phyloP scores from a whole-genome alignment of 2,797 vertebrate genomes.

The Acipenser transmontanus region DNA sequence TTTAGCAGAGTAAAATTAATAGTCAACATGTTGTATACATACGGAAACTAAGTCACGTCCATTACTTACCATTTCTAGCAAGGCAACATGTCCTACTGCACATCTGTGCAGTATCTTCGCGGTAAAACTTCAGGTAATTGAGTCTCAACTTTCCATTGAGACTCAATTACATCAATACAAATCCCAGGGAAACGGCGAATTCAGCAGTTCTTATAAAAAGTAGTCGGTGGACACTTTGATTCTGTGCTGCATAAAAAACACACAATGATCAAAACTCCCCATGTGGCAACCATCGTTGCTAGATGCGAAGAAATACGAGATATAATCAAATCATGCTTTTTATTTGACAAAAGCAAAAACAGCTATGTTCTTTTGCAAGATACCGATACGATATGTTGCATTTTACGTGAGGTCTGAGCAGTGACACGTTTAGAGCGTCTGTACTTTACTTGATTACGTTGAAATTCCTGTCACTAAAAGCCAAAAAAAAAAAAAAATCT shows the following conservation, averaged over 20 bases:
- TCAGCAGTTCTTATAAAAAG: slow-evolving; percentile 88
- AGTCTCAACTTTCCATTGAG: slow-evolving; percentile 75
- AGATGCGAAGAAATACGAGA: neutral
- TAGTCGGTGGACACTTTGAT: slow-evolving; percentile 69
- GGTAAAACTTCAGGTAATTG: slow-evolving; percentile 65
- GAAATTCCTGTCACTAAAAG: no score
- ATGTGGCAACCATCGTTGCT: slow-evolving; percentile 59
- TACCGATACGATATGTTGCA: no score
- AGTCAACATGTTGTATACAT: no score
- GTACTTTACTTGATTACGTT: no score
- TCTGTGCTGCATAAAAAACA: slow-evolving; percentile 39
- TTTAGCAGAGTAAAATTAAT: no score
- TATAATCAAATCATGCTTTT: slow-evolving; percentile 33
- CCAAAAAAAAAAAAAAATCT: no score
- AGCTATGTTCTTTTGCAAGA: no score
- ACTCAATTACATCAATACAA: slow-evolving; percentile 69
- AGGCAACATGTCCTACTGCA: slow-evolving; percentile 86
- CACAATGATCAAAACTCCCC: slow-evolving; percentile 57
- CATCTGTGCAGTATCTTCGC: slow-evolving; percentile 66
- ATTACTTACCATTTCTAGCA: slow-evolving; percentile 71
- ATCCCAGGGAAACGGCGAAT: slow-evolving; percentile 82
- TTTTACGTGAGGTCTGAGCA: no score
- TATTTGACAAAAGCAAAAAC: neutral
- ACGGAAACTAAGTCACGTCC: no score
- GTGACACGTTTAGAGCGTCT: no score